A percentile compares a stretch with the other conserved stretches of the same genome.
phyloP scores from a whole-genome alignment of 1,140 invertebrate genomes.

The Planococcus citri region DNA sequence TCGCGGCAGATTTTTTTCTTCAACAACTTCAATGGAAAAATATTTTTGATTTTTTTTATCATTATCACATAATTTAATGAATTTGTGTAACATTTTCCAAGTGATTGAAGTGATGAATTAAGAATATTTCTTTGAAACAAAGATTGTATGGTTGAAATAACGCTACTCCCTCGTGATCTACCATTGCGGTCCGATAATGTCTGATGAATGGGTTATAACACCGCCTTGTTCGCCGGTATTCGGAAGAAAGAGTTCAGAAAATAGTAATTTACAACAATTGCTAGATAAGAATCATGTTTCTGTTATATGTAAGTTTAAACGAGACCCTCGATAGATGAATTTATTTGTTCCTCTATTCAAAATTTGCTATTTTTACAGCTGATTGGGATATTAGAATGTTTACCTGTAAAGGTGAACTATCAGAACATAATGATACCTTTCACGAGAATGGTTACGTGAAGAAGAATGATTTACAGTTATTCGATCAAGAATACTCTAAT shows the following conservation, averaged over 20 bases:
- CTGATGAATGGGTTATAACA: not conserved
- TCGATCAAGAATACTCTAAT: not conserved
- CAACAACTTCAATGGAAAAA: not conserved
- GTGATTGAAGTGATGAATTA: too few species aligned
- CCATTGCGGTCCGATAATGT: not conserved
- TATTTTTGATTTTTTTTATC: too few species aligned
- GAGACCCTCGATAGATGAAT: too few species aligned
- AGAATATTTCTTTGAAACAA: too few species aligned
- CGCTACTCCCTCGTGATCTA: too few species aligned
- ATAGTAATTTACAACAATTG: not conserved
- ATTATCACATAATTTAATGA: not conserved
- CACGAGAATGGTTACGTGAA: not conserved
- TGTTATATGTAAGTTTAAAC: not conserved
- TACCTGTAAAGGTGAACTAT: not conserved
- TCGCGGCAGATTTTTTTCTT: not conserved
- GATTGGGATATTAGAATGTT: not conserved
- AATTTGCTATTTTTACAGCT: not conserved
- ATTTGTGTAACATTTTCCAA: not conserved
- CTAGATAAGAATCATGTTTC: not conserved
- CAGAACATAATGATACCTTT: not conserved
- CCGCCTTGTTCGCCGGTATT: not conserved
- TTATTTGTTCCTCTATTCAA: too few species aligned
- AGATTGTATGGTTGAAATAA: too few species aligned
- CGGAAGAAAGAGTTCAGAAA: not conserved
- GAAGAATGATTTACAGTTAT: not conserved